Evolutionary conservation across 2,113 vertebrate genomes (phyloP), one percentile per base, ranked within the genome.

Genomic region (Mirza zaza): DNA sequence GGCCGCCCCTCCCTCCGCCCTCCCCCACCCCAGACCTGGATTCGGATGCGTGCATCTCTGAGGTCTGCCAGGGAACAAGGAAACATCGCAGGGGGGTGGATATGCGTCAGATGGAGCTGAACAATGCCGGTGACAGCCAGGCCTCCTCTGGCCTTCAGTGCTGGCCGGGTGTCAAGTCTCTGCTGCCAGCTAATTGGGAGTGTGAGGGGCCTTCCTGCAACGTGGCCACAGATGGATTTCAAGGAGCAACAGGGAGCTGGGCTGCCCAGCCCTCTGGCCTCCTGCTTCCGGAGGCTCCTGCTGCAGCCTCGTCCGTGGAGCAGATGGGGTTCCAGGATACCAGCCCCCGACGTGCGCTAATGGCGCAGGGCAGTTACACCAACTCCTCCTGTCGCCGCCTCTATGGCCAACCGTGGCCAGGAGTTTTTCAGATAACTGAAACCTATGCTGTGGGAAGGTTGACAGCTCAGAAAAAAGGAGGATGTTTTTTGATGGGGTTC

Each of bases 61-160:
- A 95, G 84, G 63, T 95, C 86, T 81, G 79, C 85, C 45, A 2
- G 4, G 34, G 83, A 93, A 81, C 90, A 76, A 96, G 97, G 97
- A 97, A 97, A 90, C 50, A 29, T 95, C 21, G 59, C 50, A 59
- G 75, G 23, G 82, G 50, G 91, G 96, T 97, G 96, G 97, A 97
- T 98, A 94, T 97, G 96, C 95, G 96, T 98, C 97, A 98, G 84
- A 91, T 94, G 94, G 76, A 87, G 85, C 86, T 1, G 7, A 98
- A 98, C 97, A 98, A 97, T 97, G 92, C 96, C n/a, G 63, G 96
- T 96, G 97, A 96, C 94, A 96, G 94, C 95, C 95, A 97, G 95
- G 81, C 97, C 95, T 97, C 85, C 21, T 68, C 88, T 57, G 88
- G 97, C 96, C 95, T 85, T 67, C 29, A 5, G 39, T 39, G 90